A percentile compares a stretch with the other conserved stretches of the same genome.
These are phyloP conservation scores for Calephelis virginiensis DNA, from an alignment of 1,140 invertebrate genomes.

Conservation along the genomic window DNA sequence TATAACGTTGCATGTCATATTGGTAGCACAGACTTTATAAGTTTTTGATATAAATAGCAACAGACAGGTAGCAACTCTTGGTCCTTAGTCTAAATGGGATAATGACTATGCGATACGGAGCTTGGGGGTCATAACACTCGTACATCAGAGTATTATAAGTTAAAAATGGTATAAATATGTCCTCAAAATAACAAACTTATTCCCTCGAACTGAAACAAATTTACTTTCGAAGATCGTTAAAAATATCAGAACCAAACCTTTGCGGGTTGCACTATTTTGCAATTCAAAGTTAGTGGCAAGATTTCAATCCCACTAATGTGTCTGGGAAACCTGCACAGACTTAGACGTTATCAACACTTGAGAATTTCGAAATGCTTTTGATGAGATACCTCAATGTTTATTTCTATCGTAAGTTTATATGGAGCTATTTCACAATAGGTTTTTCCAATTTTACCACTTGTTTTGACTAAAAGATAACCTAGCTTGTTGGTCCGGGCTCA, in stretches of 20 bases:
- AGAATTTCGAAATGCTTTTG: constrained; percentile 15
- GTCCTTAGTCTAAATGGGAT: too few relatives aligned
- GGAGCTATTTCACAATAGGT: neutral
- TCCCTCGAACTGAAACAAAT: constrained; percentile 28
- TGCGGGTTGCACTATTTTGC: constrained; percentile 62
- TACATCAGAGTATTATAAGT: too few relatives aligned
- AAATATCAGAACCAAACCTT: constrained; percentile 58
- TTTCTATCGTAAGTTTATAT: neutral
- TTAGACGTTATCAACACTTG: constrained; percentile 13
- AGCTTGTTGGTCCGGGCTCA: too few relatives aligned
- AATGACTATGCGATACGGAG: too few relatives aligned
- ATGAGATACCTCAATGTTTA: constrained; percentile 7
- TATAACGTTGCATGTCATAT: too few relatives aligned
- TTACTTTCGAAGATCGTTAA: constrained; percentile 39
- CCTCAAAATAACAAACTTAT: neutral
- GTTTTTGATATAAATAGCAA: too few relatives aligned
- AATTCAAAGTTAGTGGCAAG: constrained; percentile 69
- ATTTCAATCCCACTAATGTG: constrained; percentile 73
- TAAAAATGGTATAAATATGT: too few relatives aligned
- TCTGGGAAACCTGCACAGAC: constrained; percentile 32
- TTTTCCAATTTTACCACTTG: too few relatives aligned
- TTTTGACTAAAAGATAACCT: too few relatives aligned
- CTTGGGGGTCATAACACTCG: too few relatives aligned
- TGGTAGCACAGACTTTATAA: too few relatives aligned
- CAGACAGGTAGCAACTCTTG: too few relatives aligned